Conservation (phyloP, 2,797 vertebrate genomes). For the Lepidocolaptes lacrymiger region DNA sequence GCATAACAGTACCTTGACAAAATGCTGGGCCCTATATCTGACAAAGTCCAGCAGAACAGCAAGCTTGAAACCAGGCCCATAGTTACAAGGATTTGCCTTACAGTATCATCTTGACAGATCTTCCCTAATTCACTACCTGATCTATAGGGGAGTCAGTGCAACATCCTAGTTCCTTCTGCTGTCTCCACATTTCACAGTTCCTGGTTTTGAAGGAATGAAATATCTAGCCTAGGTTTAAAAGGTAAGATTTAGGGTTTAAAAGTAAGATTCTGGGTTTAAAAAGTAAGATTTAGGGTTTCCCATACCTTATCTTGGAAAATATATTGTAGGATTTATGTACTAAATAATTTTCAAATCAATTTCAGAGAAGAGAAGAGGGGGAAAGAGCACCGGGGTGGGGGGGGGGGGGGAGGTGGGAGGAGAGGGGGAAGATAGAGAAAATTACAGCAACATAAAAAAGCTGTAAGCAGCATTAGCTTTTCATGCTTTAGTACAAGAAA, state of each 20-base stretch:
- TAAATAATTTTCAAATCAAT: not conserved
- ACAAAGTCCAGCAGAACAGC: not conserved
- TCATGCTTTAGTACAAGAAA: not conserved
- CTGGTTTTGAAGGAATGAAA: not conserved
- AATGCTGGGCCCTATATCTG: not conserved
- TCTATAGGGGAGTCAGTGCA: not conserved
- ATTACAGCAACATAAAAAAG: not conserved
- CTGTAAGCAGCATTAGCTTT: not conserved
- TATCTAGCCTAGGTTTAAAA: not conserved
- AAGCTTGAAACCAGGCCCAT: not conserved
- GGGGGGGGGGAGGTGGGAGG: accelerated
- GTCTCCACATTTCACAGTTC: not conserved
- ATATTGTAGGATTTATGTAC: not conserved
- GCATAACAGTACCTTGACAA: not conserved
- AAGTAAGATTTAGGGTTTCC: not conserved
- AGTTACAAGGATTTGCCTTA: not conserved
- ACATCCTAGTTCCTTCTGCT: not conserved
- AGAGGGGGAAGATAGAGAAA: not conserved
- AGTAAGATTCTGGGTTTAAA: not conserved
- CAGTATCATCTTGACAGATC: not conserved
- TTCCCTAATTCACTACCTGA: not conserved
- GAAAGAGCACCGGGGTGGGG: not conserved
- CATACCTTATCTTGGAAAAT: not conserved
- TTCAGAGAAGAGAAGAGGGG: not conserved
- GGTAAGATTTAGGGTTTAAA: not conserved